Evolutionary conservation across 2,797 vertebrate species (phyloP).

Genomic region (Amblyopsis hoosieri): DNA sequence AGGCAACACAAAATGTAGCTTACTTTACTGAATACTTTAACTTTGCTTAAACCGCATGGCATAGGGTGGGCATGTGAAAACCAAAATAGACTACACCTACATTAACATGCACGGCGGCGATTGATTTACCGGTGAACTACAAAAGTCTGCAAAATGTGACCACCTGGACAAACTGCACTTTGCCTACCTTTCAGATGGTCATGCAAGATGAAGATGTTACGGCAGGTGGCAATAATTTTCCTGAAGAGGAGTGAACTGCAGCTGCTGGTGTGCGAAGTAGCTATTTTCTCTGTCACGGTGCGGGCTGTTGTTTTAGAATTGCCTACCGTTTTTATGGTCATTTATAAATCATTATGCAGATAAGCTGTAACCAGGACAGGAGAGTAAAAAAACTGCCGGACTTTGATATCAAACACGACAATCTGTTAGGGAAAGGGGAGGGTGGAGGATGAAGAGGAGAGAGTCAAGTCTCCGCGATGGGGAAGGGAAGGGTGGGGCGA

Average conservation of each 20-base stretch:
- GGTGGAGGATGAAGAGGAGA: constrained; percentile 32
- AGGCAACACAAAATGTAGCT: too few relatives aligned
- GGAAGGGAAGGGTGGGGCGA: constrained; percentile 8
- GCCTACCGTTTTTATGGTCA: constrained; percentile 31
- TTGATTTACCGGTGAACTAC: too few relatives aligned
- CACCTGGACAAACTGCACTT: neutral
- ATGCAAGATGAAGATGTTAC: constrained; percentile 52
- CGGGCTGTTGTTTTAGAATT: constrained; percentile 30
- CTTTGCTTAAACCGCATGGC: constrained; percentile 1
- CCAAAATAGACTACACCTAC: neutral
- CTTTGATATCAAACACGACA: constrained; percentile 4
- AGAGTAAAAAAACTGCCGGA: constrained; percentile 7
- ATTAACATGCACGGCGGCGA: too few relatives aligned
- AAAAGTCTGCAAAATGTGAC: neutral
- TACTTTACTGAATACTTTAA: too few relatives aligned
- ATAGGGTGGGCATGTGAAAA: neutral
- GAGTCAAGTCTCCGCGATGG: constrained; percentile 36
- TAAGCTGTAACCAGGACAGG: neutral
- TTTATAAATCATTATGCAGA: constrained; percentile 46
- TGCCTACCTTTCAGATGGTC: constrained; percentile 76
- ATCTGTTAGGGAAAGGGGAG: constrained; percentile 21
- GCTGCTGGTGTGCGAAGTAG: constrained; percentile 5
- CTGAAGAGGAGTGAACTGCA: constrained; percentile 31
- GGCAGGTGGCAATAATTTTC: constrained; percentile 61
- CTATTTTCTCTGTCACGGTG: neutral